These are phyloP conservation scores for Lycocerus yunnanus DNA, from an alignment of 2,888 invertebrate genomes.

Conservation along the genomic window DNA sequence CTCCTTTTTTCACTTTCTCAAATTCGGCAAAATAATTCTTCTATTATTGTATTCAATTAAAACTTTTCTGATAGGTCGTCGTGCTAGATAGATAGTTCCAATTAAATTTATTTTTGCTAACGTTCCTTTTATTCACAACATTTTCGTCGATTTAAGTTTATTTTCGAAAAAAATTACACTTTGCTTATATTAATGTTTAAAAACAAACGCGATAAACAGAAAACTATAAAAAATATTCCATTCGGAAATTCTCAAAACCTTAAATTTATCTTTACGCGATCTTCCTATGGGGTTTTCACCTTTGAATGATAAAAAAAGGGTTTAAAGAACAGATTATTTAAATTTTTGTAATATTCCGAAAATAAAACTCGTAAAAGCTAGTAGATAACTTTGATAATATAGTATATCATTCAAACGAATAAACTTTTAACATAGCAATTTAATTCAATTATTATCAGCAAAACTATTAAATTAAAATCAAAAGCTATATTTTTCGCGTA, in stretches of 20 bases:
- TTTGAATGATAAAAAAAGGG: no score
- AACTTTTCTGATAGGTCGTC: conserved; percentile 21
- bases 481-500: background rate
- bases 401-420: background rate
- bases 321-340: background rate
- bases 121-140: no score
- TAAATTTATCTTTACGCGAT: background rate
- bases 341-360: background rate
- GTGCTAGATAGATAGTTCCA: background rate
- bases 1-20: conserved; percentile 10
- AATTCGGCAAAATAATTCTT: conserved; percentile 15
- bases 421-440: background rate
- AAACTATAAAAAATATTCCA: no score
- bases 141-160: no score
- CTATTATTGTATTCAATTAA: conserved; percentile 22
- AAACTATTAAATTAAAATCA: background rate
- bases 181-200: no score
- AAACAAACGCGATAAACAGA: no score
- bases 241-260: background rate
- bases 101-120: background rate
- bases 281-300: no score
- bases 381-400: background rate
- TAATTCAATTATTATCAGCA: background rate
- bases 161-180: no score
- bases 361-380: background rate